Percentiles rank a stretch among this genome's conserved stretches.
These are phyloP conservation scores for Petrolisthes cinctipes DNA, from an alignment of 2,888 invertebrate species.

Conservation along the genomic window DNA sequence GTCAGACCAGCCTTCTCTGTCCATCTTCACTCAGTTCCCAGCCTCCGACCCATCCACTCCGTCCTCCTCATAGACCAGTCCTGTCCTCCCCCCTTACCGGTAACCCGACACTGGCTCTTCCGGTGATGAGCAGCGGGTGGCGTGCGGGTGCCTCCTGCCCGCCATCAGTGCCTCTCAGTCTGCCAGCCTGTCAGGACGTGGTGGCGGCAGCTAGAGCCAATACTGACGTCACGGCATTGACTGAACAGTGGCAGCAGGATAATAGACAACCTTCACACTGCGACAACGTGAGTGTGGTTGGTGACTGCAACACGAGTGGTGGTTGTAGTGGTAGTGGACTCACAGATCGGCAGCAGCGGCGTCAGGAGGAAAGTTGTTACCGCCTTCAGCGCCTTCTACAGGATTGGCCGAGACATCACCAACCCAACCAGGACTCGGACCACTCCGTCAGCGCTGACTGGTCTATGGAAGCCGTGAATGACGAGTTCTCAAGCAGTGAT, in stretches of 20 bases:
- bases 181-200: slow-evolving; percentile 38
- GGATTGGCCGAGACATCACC: slow-evolving; percentile 26
- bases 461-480: slow-evolving; percentile 63
- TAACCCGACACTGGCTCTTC: slow-evolving; percentile 64
- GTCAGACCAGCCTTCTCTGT: not conserved
- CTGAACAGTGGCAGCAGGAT: not conserved
- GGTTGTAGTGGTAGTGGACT: not conserved
- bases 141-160: slow-evolving; percentile 46
- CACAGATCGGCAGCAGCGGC: slow-evolving; percentile 43
- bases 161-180: slow-evolving; percentile 56
- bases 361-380: slow-evolving; percentile 59
- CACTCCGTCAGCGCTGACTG: slow-evolving; percentile 63
- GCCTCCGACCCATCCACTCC: slow-evolving; percentile 42
- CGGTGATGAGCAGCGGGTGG: slow-evolving; percentile 54
- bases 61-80: slow-evolving; percentile 24
- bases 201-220: slow-evolving; percentile 15
- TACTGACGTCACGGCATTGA: slow-evolving; percentile 33
- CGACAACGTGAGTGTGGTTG: not conserved
- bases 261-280: too few species aligned
- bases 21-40: slow-evolving; percentile 33
- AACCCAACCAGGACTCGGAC: slow-evolving; percentile 16
- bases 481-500: slow-evolving; percentile 52
- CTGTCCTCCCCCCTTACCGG: slow-evolving; percentile 44
- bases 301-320: not conserved
- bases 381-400: slow-evolving; percentile 57